These are phyloP conservation scores for Podotricha telesiphe DNA, from an alignment of 2,888 invertebrate species.

Conservation along the genomic window DNA sequence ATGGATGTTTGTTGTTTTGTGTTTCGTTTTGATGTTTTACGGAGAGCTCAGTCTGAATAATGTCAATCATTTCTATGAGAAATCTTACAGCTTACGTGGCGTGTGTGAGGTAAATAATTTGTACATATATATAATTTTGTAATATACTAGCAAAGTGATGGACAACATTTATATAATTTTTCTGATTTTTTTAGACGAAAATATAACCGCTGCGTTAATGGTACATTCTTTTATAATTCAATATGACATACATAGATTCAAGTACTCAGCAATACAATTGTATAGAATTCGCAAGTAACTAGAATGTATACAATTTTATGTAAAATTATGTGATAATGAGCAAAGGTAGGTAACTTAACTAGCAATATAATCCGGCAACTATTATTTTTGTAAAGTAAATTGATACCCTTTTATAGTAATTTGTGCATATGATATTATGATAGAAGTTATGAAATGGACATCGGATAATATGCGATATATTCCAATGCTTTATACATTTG, in stretches of 20 bases:
- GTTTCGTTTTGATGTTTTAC: constrained; percentile 75
- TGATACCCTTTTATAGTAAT: constrained; percentile 12
- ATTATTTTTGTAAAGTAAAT: constrained; percentile 22
- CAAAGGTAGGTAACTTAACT: constrained; percentile 6
- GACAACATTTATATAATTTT: constrained; percentile 20
- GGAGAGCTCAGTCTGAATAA: constrained; percentile 79
- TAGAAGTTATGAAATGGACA: constrained; percentile 11
- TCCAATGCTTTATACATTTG: constrained; percentile 10
- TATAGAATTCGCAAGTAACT: constrained; percentile 7
- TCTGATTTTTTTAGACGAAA: constrained; percentile 4
- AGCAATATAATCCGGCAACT: constrained; percentile 3
- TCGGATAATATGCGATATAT: constrained; percentile 15
- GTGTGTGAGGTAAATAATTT: constrained; percentile 37
- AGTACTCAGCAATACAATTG: constrained; percentile 31
- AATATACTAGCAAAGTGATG: constrained; percentile 24
- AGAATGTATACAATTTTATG: constrained; percentile 28
- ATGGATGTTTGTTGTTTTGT: constrained; percentile 79
- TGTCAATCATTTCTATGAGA: constrained; percentile 81
- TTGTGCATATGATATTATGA: constrained; percentile 1
- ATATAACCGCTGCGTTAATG: constrained; percentile 45
- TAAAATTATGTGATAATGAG: constrained; percentile 36
- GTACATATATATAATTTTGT: constrained; percentile 39
- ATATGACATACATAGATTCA: constrained; percentile 17
- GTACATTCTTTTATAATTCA: constrained; percentile 35
- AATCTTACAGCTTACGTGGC: constrained; percentile 29